Percentiles rank a stretch among this genome's conserved stretches.
Conservation (phyloP, 2,888 invertebrate species). For the Phymatocera aterrima region DNA sequence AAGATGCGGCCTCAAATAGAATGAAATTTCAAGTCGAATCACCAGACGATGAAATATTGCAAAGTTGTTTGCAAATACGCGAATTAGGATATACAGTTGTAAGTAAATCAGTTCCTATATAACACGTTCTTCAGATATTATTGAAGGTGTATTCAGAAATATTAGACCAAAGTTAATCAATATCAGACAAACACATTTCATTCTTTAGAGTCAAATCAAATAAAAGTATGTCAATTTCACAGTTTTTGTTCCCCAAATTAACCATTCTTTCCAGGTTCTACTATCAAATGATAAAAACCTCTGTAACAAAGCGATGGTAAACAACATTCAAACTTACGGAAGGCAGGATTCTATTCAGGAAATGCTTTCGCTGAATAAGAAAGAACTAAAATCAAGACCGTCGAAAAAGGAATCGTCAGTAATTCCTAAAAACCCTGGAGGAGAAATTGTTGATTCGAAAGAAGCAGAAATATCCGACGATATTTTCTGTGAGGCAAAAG, state of each 20-base stretch:
- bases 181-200: not conserved
- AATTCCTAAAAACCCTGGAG: slow-evolving; percentile 28
- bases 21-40: slow-evolving; percentile 63
- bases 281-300: slow-evolving; percentile 73
- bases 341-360: slow-evolving; percentile 65
- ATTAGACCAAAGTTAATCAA: not conserved
- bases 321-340: slow-evolving; percentile 65
- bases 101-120: slow-evolving; percentile 48
- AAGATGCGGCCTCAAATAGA: slow-evolving; percentile 64
- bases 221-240: not conserved
- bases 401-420: not conserved
- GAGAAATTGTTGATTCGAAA: slow-evolving; percentile 47
- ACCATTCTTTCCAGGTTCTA: slow-evolving; percentile 60
- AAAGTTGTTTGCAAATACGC: slow-evolving; percentile 73
- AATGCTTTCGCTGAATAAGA: slow-evolving; percentile 62
- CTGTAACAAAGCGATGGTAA: slow-evolving; percentile 71
- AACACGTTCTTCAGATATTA: slow-evolving; percentile 5
- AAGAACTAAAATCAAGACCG: slow-evolving; percentile 42
- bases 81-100: slow-evolving; percentile 64
- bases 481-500: slow-evolving; percentile 61
- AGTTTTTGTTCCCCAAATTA: not conserved
- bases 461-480: slow-evolving; percentile 58
- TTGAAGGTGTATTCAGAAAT: slow-evolving; percentile 10
- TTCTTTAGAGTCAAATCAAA: not conserved
- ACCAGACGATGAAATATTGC: slow-evolving; percentile 75